phyloP scores from a whole-genome alignment of 2,113 vertebrate genomes.

The Onychostoma macrolepis region DNA sequence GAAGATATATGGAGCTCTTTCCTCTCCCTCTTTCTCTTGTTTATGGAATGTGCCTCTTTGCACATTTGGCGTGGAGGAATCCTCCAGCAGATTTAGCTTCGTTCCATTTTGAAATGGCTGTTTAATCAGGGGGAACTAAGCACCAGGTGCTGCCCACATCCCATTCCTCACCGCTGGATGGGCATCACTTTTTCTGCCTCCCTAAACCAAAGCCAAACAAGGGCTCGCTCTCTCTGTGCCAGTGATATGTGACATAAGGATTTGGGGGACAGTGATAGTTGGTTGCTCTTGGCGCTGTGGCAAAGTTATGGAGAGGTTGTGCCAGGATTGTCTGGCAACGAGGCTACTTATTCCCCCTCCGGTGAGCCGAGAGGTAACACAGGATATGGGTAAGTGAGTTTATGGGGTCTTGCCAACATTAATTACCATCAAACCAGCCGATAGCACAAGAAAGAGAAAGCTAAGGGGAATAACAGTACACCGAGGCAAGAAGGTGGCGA shows the following conservation, averaged over 20 bases:
- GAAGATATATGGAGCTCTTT: slow-evolving; percentile 1
- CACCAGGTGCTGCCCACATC: slow-evolving; percentile 7
- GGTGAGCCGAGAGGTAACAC: slow-evolving; percentile 20
- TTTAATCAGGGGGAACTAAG: slow-evolving; percentile 52
- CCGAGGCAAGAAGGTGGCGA: neutral
- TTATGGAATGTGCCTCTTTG: slow-evolving; percentile 28
- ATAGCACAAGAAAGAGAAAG: neutral
- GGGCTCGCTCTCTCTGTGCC: neutral
- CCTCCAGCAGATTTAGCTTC: slow-evolving; percentile 5
- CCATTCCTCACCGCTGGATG: slow-evolving; percentile 24
- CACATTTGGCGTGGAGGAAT: slow-evolving; percentile 19
- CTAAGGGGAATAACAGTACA: neutral
- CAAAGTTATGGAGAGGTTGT: neutral
- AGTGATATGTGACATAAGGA: slow-evolving; percentile 23
- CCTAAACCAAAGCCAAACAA: slow-evolving; percentile 27
- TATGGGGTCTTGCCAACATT: slow-evolving; percentile 38
- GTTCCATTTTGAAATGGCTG: slow-evolving; percentile 23
- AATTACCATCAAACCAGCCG: slow-evolving; percentile 26
- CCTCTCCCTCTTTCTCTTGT: neutral
- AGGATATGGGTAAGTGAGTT: slow-evolving; percentile 35
- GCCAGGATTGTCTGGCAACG: slow-evolving; percentile 40
- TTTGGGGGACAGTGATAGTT: slow-evolving; percentile 32
- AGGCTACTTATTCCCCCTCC: slow-evolving; percentile 17
- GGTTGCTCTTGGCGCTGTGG: slow-evolving; percentile 32
- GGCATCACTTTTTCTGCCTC: neutral